Evolutionary conservation across 2,113 vertebrate genomes (phyloP).

Genomic region (Perccottus glenii): DNA sequence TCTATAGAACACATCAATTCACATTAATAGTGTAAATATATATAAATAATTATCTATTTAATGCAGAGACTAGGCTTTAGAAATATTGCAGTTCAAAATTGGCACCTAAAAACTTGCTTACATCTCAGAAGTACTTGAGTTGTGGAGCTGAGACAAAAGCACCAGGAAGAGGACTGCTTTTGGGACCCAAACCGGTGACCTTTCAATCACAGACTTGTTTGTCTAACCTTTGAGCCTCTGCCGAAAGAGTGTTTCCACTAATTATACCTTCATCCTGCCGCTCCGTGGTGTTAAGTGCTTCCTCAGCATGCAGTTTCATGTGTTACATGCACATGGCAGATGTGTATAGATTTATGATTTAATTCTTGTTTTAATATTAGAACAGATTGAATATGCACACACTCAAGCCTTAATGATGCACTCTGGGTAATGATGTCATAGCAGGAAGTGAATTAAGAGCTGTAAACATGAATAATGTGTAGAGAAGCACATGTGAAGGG

Average conservation of each 20-base stretch:
- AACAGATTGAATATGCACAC: conserved; percentile 49
- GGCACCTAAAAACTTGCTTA: neutral
- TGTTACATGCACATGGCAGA: conserved; percentile 19
- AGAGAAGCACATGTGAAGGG: neutral
- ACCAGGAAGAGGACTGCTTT: neutral
- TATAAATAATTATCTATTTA: too few species aligned
- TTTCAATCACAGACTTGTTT: conserved; percentile 31
- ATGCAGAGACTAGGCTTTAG: too few species aligned
- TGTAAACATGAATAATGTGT: conserved; percentile 50
- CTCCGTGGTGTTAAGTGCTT: conserved; percentile 42
- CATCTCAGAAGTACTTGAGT: conserved; percentile 12
- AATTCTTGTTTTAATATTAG: conserved; percentile 58
- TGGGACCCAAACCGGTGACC: conserved; percentile 27
- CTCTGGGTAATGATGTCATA: conserved; percentile 47
- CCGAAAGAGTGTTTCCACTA: conserved; percentile 25
- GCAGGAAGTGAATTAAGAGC: conserved; percentile 34
- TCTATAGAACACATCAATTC: too few species aligned
- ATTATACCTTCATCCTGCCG: conserved; percentile 38
- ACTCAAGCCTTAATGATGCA: conserved; percentile 32
- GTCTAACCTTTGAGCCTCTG: conserved; percentile 21
- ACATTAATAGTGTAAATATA: too few species aligned
- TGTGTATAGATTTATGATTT: conserved; percentile 54
- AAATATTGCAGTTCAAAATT: too few species aligned
- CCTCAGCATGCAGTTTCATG: conserved; percentile 29
- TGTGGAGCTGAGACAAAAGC: neutral